Conservation (phyloP, 2,113 vertebrate species). For the Mystacornis crossleyi region DNA sequence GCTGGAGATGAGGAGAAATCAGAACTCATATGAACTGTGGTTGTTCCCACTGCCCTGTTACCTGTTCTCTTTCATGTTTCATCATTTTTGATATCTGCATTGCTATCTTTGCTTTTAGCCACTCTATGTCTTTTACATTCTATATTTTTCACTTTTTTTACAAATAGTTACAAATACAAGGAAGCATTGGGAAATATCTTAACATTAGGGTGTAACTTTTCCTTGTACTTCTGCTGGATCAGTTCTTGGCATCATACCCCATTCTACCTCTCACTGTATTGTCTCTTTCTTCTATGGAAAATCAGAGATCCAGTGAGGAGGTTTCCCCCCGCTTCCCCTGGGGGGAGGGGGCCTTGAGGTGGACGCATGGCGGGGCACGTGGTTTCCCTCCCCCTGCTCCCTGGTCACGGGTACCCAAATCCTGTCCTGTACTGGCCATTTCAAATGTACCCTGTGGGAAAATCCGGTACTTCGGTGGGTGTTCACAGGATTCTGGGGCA, state of each 20-base stretch:
- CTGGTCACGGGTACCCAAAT: no score
- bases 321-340: no score
- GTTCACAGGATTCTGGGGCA: no score
- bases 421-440: no score
- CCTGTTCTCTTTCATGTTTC: neutral
- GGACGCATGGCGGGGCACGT: no score
- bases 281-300: neutral
- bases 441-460: no score
- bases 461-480: no score
- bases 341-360: no score
- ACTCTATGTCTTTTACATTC: neutral
- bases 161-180: neutral
- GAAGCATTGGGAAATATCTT: neutral
- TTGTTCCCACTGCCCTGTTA: neutral
- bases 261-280: neutral
- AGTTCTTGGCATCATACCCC: neutral
- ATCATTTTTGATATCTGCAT: neutral
- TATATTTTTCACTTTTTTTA: neutral
- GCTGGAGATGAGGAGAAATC: neutral
- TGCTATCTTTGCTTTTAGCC: neutral
- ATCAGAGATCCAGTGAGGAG: neutral
- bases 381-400: no score
- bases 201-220: neutral
- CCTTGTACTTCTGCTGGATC: neutral
- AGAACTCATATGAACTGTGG: neutral